These are phyloP conservation scores for Crioceris asparagi DNA, from an alignment of 2,888 invertebrate genomes.

Conservation along the genomic window DNA sequence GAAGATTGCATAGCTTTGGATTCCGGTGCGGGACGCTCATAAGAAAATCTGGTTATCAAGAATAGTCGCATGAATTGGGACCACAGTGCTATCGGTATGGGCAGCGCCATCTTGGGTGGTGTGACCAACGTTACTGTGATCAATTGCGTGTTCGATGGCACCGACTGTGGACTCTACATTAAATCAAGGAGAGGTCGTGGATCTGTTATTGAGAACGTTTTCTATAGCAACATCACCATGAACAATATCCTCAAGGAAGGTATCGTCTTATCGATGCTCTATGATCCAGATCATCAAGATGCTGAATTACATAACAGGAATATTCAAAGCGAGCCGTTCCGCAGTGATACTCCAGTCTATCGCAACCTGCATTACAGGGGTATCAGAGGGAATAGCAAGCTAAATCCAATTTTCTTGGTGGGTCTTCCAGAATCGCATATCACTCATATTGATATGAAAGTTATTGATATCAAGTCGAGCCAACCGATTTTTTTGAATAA, in stretches of 20 bases:
- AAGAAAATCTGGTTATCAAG: background rate
- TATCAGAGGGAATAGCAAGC: too few species aligned
- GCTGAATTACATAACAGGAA: too few species aligned
- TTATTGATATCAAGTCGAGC: too few species aligned
- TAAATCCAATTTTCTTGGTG: too few species aligned
- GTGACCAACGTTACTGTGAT: background rate
- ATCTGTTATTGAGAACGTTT: background rate
- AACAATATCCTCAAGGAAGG: background rate
- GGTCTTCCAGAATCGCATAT: too few species aligned
- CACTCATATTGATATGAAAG: too few species aligned
- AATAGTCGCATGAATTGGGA: background rate
- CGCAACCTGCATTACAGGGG: too few species aligned
- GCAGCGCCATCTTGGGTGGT: background rate
- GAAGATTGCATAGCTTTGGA: constrained; percentile 1
- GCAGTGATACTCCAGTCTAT: too few species aligned
- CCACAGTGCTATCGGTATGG: background rate
- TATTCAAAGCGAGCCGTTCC: too few species aligned
- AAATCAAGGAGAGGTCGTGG: background rate
- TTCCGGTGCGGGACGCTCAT: background rate
- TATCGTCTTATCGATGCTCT: background rate
- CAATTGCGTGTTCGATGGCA: background rate
- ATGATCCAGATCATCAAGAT: too few species aligned
- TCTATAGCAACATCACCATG: background rate
- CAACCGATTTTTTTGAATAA: too few species aligned
- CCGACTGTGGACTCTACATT: background rate